A percentile compares a stretch with the other conserved stretches of the same genome.
Evolutionary conservation across 2,797 vertebrate genomes (phyloP).

Genomic region (Cossypha niveicapilla): DNA sequence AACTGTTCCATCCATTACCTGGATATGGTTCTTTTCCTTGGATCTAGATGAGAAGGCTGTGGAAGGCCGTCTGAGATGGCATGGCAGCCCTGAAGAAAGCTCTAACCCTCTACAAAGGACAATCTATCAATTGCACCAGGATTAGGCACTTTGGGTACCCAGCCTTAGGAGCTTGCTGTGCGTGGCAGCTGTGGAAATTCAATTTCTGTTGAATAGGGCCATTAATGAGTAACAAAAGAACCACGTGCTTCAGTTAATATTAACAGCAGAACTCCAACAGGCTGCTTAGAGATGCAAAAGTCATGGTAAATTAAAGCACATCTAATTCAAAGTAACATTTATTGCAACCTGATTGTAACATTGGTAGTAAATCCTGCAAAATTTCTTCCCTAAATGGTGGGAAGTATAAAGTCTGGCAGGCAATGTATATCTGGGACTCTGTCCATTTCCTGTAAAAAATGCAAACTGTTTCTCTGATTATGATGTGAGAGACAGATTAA

Average conservation of each 20-base stretch:
- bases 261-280: constrained; percentile 47
- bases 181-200: constrained; percentile 51
- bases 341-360: constrained; percentile 34
- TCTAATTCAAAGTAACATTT: constrained; percentile 63
- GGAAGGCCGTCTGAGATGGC: background rate
- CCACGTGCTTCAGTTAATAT: constrained; percentile 52
- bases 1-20: background rate
- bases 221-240: constrained; percentile 63
- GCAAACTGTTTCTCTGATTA: background rate
- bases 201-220: constrained; percentile 45
- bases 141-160: background rate
- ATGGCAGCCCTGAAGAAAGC: background rate
- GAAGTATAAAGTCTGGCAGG: constrained; percentile 12
- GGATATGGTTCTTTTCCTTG: background rate
- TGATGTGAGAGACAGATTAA: background rate
- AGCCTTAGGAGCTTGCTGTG: background rate
- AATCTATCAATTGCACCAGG: background rate
- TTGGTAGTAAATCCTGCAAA: background rate
- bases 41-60: background rate
- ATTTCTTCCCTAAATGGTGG: background rate
- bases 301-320: constrained; percentile 56
- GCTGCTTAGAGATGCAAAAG: constrained; percentile 49
- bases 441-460: background rate
- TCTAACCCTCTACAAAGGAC: background rate
- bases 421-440: background rate